Conservation (phyloP, 2,888 invertebrate species). For the Strigamia maritima region DNA sequence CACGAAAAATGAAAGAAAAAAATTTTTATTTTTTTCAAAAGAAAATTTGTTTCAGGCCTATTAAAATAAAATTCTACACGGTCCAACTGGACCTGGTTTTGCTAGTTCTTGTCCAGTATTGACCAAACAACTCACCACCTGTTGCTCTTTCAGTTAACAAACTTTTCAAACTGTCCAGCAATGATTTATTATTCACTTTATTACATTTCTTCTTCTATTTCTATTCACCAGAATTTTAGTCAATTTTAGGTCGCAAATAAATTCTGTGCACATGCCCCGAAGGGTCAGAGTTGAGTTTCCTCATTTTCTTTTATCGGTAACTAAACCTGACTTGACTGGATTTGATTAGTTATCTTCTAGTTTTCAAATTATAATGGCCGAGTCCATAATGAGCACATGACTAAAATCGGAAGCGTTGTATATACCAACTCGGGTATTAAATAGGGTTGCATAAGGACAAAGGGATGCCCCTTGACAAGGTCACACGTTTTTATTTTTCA, state of each 20-base stretch:
- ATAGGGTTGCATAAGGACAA: slow-evolving; percentile 13
- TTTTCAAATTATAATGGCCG: background rate
- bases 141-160: background rate
- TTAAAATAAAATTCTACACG: no score
- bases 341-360: slow-evolving; percentile 2
- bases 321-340: background rate
- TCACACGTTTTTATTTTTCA: background rate
- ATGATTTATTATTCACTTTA: no score
- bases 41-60: no score
- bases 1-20: no score
- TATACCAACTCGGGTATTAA: background rate
- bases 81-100: no score
- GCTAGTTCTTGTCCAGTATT: no score
- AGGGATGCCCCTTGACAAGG: slow-evolving; percentile 28
- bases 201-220: no score
- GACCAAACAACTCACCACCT: background rate
- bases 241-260: background rate
- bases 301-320: background rate
- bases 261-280: background rate
- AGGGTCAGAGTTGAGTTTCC: background rate
- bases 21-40: no score
- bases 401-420: background rate
- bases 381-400: background rate
- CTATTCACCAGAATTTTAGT: background rate
- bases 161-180: no score